Percentiles rank a stretch among this genome's conserved stretches.
These are phyloP conservation scores for Platycheirus rosarum DNA, from an alignment of 2,888 invertebrate genomes.

Conservation along the genomic window DNA sequence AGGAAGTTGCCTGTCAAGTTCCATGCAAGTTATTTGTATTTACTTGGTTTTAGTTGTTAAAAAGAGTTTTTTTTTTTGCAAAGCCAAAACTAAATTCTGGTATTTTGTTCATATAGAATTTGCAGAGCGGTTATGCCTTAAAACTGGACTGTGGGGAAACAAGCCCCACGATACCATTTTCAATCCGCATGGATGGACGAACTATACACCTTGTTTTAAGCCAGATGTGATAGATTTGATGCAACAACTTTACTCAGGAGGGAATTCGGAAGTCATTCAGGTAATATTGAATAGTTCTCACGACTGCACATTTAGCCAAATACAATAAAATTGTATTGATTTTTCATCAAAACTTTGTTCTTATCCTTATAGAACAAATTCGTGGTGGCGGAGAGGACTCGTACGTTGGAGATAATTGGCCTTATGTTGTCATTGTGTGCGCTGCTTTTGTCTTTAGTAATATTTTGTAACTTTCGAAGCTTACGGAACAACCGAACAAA, in stretches of 20 bases:
- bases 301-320: too few relatives aligned
- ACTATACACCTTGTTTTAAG: slow-evolving; percentile 91
- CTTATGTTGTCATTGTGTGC: slow-evolving; percentile 90
- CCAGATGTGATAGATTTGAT: slow-evolving; percentile 87
- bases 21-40: too few relatives aligned
- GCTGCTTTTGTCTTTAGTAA: slow-evolving; percentile 88
- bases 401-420: slow-evolving; percentile 92
- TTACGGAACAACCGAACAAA: slow-evolving; percentile 91
- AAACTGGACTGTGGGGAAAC: slow-evolving; percentile 88
- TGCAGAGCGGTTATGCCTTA: slow-evolving; percentile 88
- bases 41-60: too few relatives aligned
- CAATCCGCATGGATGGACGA: slow-evolving; percentile 88
- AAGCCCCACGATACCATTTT: slow-evolving; percentile 81
- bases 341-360: neutral
- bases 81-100: neutral
- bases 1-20: too few relatives aligned
- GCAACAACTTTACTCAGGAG: slow-evolving; percentile 83
- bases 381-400: slow-evolving; percentile 87
- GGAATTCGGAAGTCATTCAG: slow-evolving; percentile 83
- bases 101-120: slow-evolving; percentile 84
- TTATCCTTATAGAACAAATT: slow-evolving; percentile 84
- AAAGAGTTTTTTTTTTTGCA: neutral
- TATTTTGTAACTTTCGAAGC: slow-evolving; percentile 91
- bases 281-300: too few relatives aligned
- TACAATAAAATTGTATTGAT: too few relatives aligned